Evolutionary conservation across 2,888 invertebrate genomes (phyloP), one percentile per base, ranked within the genome.

Genomic region (Spicauda simplicius): DNA sequence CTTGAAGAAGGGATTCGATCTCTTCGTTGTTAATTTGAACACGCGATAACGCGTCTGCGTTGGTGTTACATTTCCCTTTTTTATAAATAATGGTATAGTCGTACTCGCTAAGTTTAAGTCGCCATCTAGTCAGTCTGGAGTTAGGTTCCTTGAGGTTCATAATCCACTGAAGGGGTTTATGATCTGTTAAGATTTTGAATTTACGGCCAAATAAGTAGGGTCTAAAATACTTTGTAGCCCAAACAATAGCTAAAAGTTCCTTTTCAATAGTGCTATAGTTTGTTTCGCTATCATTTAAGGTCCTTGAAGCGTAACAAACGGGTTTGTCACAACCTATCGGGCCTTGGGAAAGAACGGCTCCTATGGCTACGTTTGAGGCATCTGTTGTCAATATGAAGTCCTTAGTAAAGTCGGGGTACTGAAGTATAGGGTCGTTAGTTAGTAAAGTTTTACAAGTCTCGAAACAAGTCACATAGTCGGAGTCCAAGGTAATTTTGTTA

Each of bases 351-450:
- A 76, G 33, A 12, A 74, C 70, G 4, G 73, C 73, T 8, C 76
- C 74, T 20, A 74, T 33, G 0, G 76, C 76, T 37, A 71, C 33
- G 19, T 75, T 70, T 2, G 74, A 73, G 1, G 73, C 77, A 20
- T 77, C 76, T 8, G 73, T 75, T 0, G 74, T 64, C 33, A 64
- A 18, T 12, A 54, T 68, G n/a, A 75, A 76, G 4, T 64, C 65
- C 62, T 73, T 74, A 8, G n/a, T 56, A 56, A 74, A 76, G n/a
- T 76, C 75, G 0, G 75, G 76, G 48, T 72, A 73, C 61, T 71
- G 66, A 20, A 73, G 60, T 33, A 73, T 61, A 5, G 80, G 77
- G 62, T 82, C 81, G 6, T 77, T 78, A 1, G 74, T 74, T 3
- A 77, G 59, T 19, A 71, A 64, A 41, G 75, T 78, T 11, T 71